Base-by-base conservation (phyloP, 2,797 vertebrate genomes). In the Propithecus perrieri region DNA sequence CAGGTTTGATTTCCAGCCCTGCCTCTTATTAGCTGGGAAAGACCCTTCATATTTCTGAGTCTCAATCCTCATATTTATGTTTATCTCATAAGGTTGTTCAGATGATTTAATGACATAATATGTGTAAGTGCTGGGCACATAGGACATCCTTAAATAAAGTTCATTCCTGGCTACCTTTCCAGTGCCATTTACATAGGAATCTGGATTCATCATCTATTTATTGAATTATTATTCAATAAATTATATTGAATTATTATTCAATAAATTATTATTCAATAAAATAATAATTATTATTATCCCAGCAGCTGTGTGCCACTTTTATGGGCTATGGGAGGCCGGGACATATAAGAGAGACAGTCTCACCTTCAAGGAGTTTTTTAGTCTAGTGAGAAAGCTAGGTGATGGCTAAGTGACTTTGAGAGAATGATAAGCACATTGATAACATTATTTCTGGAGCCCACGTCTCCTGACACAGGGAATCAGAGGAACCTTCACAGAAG, bases 61-160 rank as follows among this genome's bases (percentile, higher is more conserved):
- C 12, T 63, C 14, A 20, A 14, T 43, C 12, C 59, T 88, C 72
- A 67, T 38, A 15, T 71, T 90, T 90, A 55, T 72, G 80, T 85
- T 65, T 85, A 33, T 18, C 24, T 80, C 30, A 67, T 50, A 80
- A 72, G 18, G 5, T 35, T 71, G 24, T 89, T 67, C 50, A 53
- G 61, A 94, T 72, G 43, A 48, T 57, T 93, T 85, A 85, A 78
- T 46, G 20, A 94, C 80, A 85, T 83, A 79, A 50, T 55, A 41
- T 89, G 11, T 67, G 17, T 59, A 89, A 93, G 48, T 69, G 7
- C 20, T 79, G 12, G 30, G 18, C 63, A 79, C 33, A 88, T 8
- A 75, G 17, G n/a, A 4, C 43, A 55, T 84, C n/a, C 30, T 91
- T 84, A 83, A 78, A 38, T 80, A 72, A n/a, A 74, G 1, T 30